Conservation (phyloP, 2,113 vertebrate genomes). For the Ariopsis seemanni region DNA sequence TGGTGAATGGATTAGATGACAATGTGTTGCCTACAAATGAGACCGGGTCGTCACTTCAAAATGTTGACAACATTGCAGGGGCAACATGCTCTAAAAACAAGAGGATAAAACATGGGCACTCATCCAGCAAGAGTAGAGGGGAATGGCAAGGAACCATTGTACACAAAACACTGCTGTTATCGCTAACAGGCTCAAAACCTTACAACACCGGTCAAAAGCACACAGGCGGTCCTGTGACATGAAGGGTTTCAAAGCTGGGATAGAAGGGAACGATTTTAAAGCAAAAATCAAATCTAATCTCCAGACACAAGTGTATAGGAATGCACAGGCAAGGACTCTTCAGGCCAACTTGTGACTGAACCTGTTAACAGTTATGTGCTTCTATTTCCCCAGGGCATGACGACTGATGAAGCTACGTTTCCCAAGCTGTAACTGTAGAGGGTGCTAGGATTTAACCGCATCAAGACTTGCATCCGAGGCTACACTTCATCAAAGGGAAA, state of each 20-base stretch:
- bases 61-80: constrained; percentile 25
- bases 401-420: constrained; percentile 48
- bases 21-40: constrained; percentile 57
- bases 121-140: constrained; percentile 30
- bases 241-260: constrained; percentile 55
- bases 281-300: constrained; percentile 52
- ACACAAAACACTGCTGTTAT: constrained; percentile 52
- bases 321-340: constrained; percentile 57
- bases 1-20: constrained; percentile 54
- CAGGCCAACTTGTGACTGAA: constrained; percentile 33
- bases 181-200: constrained; percentile 43
- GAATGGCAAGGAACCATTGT: constrained; percentile 42
- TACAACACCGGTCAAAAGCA: constrained; percentile 45
- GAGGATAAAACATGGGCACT: constrained; percentile 34
- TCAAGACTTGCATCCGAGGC: constrained; percentile 47
- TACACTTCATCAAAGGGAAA: constrained; percentile 34
- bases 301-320: constrained; percentile 55
- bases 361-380: constrained; percentile 48
- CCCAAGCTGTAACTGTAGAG: constrained; percentile 39
- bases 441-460: constrained; percentile 48
- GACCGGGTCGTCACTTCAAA: constrained; percentile 26
- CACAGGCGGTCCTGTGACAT: constrained; percentile 50
- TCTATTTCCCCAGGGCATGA: constrained; percentile 48
- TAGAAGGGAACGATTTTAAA: constrained; percentile 45
- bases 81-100: constrained; percentile 43